phyloP scores from a whole-genome alignment of 2,113 vertebrate species.

The Guaruba guarouba region DNA sequence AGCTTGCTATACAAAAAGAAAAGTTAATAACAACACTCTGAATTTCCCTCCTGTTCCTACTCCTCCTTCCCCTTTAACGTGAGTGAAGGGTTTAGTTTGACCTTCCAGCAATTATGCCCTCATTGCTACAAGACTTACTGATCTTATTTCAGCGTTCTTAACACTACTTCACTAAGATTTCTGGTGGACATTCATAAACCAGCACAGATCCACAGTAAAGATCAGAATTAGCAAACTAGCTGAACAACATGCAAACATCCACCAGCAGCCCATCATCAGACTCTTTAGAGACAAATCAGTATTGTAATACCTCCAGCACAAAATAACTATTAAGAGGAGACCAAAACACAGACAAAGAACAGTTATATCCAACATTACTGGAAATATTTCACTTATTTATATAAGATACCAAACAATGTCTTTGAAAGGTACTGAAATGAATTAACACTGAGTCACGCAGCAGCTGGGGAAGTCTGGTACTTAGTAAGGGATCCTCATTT shows the following conservation, averaged over 20 bases:
- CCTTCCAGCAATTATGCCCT: not conserved
- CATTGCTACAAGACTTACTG: not conserved
- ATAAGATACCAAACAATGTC: not conserved
- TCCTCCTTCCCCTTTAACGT: not conserved
- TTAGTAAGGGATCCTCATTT: not conserved
- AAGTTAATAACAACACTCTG: not conserved
- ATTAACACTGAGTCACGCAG: not conserved
- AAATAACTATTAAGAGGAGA: not conserved
- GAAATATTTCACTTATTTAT: not conserved
- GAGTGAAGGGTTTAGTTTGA: not conserved
- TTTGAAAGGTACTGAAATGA: not conserved
- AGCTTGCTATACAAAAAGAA: not conserved
- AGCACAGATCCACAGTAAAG: not conserved
- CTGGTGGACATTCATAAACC: not conserved
- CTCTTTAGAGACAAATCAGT: not conserved
- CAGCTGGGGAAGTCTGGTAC: not conserved
- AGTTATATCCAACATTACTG: not conserved
- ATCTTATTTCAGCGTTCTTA: not conserved
- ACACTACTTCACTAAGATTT: not conserved
- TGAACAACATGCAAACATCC: not conserved
- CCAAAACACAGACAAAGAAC: not conserved
- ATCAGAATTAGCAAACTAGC: not conserved
- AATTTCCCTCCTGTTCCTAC: not conserved
- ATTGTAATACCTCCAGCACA: accelerated
- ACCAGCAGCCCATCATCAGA: not conserved